Base-by-base conservation (phyloP, 23 tunicate genomes). In the Oikopleura dioica region DNA sequence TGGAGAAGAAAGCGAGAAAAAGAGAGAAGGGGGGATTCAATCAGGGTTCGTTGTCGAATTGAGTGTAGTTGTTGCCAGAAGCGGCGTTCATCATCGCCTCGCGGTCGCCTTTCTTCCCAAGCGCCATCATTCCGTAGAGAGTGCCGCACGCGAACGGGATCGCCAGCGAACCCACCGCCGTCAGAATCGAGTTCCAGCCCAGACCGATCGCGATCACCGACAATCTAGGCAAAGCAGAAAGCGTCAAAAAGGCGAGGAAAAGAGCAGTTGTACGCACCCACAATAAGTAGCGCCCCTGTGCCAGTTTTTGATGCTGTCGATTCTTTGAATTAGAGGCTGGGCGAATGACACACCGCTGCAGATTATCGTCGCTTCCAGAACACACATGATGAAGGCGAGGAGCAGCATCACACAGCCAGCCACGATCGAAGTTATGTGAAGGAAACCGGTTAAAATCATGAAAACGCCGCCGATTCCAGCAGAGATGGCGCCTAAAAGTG, bases 101-200 rank as follows among this genome's bases (percentile, higher is more conserved):
- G 1, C 86, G 79, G 37, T 79, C 80, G 35, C 82, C 86, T 51
- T 89, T 89, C 78, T 84, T 84, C 59, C 96, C 96, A 12, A 89
- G 76, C 0, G 89, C 81, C 89, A 89, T 82, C 37, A 89, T 36
- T 0, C 96, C 96, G 59, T 89, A 89, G 35, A 89, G 75, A 16
- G 82, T 86, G 23, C 96, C 96, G 59, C 85, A 79, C 0, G 91
- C 89, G 79, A 89, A 89, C 24, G 87, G 87, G n/a, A 72, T 37
- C 51, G 82, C 69, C 72, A 63, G 26, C 5, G 33, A 2, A 2
- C 32, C 72, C 29, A 63, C 5, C 29, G 33, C 33, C 26, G 33
- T 16, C 5, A 63, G 33, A 2, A 31, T 23, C 16, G 55, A 44
- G 21, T 9, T 44, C 9, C 21, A 21, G 21, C 55, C 9, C 55